Evolutionary conservation across 2,888 invertebrate genomes (phyloP), one percentile per base, ranked within the genome.

Genomic region (Mellilla xanthometata): DNA sequence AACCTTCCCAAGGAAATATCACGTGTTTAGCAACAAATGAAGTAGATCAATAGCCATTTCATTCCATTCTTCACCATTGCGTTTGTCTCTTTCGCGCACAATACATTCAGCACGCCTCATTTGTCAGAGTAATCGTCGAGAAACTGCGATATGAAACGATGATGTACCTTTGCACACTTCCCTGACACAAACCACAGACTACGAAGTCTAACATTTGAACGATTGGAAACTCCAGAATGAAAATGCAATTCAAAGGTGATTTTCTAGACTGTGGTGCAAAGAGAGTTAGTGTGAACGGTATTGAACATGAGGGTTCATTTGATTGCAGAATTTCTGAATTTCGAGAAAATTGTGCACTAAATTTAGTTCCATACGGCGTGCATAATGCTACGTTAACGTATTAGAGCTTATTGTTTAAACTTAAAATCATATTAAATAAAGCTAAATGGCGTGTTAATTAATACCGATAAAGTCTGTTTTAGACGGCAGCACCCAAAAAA

Each of bases 131-230:
- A 80, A 81, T 81, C 74, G 81, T 62, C 68, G 57, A 72, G 79
- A 81, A 81, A 72, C 63, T 60, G 59, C 69, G 81, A 81, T 81
- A 80, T 75, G 71, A 67, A 72, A 65, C 68, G 74, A 76, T 71
- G 69, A 68, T 62, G 55, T 65, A 54, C 63, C 55, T 48, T 40
- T 60, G 51, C 60, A 65, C 35, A 60, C 41, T 49, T 49, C 5
- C 36, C 27, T 49, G 13, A 36, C 42, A 46, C 19, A 27, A 8
- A 35, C 28, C 63, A 65, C 57, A 65, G 65, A 9, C n/a, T 55
- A 54, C 22, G 29, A 8, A 12, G 3, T 5, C 0, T 29, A 8
- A 31, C 3, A 9, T 7, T 0, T 7, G 8, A 6, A 27, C 1
- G 0, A 0, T 2, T 0, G 29, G 44, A 38, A 2, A 6, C 2